A percentile compares a stretch with the other conserved stretches of the same genome.
phyloP scores from a whole-genome alignment of 2,888 invertebrate species.

The Pinctada fucata region DNA sequence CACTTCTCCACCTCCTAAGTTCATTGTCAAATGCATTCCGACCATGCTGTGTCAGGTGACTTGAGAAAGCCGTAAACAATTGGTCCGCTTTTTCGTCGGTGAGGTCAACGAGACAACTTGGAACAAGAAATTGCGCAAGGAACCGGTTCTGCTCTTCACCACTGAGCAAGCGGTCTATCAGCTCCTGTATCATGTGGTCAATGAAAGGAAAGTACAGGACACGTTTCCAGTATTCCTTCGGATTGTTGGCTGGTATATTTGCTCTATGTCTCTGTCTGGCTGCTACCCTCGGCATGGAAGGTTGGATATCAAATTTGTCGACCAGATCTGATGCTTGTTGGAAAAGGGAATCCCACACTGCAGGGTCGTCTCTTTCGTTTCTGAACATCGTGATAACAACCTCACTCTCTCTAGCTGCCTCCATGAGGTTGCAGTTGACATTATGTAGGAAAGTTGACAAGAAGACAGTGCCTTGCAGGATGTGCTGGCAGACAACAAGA shows the following conservation, averaged over 20 bases:
- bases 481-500: constrained; percentile 34
- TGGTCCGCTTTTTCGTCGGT: constrained; percentile 10
- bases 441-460: constrained; percentile 30
- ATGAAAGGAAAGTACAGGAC: constrained; percentile 20
- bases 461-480: constrained; percentile 24
- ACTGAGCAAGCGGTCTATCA: constrained; percentile 15
- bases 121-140: constrained; percentile 17
- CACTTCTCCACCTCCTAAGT: constrained; percentile 28
- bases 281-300: constrained; percentile 16
- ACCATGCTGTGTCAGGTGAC: too few relatives aligned
- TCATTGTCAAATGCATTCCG: constrained; percentile 15
- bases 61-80: constrained; percentile 13
- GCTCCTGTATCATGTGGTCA: constrained; percentile 21
- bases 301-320: constrained; percentile 17
- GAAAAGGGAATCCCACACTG: constrained; percentile 30
- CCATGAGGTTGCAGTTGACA: constrained; percentile 20
- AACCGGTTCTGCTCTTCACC: constrained; percentile 23
- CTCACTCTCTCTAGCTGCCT: constrained; percentile 32
- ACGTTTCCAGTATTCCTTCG: constrained; percentile 1
- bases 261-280: constrained; percentile 19
- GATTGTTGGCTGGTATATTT: constrained; percentile 14
- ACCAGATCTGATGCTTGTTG: constrained; percentile 9
- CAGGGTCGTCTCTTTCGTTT: constrained; percentile 23
- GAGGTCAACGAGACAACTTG: constrained; percentile 8
- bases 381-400: constrained; percentile 18